Evolutionary conservation across 2,113 vertebrate species (phyloP), one percentile per base, ranked within the genome.

Genomic region (Oriolus oriolus): DNA sequence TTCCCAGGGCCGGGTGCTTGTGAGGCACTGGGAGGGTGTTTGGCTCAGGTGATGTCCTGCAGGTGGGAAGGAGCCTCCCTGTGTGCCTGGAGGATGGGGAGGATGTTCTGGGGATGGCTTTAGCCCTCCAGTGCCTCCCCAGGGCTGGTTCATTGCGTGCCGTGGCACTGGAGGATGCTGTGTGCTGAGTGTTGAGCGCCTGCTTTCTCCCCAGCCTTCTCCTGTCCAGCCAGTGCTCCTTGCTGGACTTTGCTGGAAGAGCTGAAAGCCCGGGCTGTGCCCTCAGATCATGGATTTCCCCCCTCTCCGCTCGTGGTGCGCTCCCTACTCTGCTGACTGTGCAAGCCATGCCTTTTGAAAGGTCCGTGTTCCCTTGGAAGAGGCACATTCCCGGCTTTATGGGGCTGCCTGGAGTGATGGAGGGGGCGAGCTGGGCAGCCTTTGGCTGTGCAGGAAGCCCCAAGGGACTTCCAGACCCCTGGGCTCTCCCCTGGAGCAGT

Each of bases 271-370:
- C 35, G 0, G 3, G 15, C 30, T 41, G 28, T 65, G 30, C 19
- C 1, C 2, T 9, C 1, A 0, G 39, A 27, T 16, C 45, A 2
- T 65, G 15, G 69, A 63, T 31, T 45, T 61, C 16, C 59, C 23
- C 37, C 57, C 28, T 63, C n/a, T 39, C 13, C 7, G 3, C 50
- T 80, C 39, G 60, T 66, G 7, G n/a, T 35, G 10, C 3, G 1
- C 44, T 68, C 53, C 6, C 9, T 57, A 26, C 54, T 75, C 52
- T 73, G 52, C 41, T 78, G 68, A 37, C 50, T 21, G 31, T 7
- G 17, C 61, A 44, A 18, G 31, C 20, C 16, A 0, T 77, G 47
- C 44, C 41, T 75, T 61, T 68, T 52, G 19, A 21, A 76, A 93
- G 64, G 69, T 56, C 1, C 0, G 10, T 1, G 13, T 54, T 81